phyloP scores from a whole-genome alignment of 2,113 vertebrate genomes.

The Sebastes fasciatus region DNA sequence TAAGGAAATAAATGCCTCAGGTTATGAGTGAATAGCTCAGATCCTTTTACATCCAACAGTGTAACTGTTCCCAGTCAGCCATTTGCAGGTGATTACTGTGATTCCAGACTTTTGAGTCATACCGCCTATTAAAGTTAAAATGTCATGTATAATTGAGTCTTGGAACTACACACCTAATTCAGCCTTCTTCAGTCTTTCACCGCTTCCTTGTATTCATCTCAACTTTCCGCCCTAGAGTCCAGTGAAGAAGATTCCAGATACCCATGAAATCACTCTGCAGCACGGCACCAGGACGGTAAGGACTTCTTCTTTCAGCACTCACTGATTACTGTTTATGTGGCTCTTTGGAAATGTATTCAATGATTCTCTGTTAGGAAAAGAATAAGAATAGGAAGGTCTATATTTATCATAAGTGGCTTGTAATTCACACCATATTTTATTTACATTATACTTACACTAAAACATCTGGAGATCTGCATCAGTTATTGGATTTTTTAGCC shows the following conservation, averaged over 20 bases:
- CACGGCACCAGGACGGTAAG: slow-evolving; percentile 95
- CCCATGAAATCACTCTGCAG: slow-evolving; percentile 95
- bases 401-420: background rate
- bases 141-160: background rate
- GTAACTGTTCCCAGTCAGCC: background rate
- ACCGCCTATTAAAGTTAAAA: slow-evolving; percentile 3
- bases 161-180: slow-evolving; percentile 4
- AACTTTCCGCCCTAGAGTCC: slow-evolving; percentile 84
- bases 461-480: slow-evolving; percentile 14
- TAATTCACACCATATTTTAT: slow-evolving; percentile 1
- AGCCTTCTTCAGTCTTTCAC: background rate
- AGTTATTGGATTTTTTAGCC: slow-evolving; percentile 4
- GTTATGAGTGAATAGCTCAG: slow-evolving; percentile 18
- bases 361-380: background rate
- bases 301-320: background rate
- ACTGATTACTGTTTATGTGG: background rate
- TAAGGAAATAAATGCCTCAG: background rate
- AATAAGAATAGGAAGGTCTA: background rate
- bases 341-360: background rate
- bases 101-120: slow-evolving; percentile 13
- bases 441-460: background rate
- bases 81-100: slow-evolving; percentile 18
- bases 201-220: slow-evolving; percentile 15
- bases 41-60: background rate
- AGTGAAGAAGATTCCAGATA: slow-evolving; percentile 94